A percentile compares a stretch with the other conserved stretches of the same genome.
phyloP scores from a whole-genome alignment of 2,113 vertebrate genomes.

The Crotalus tigris region DNA sequence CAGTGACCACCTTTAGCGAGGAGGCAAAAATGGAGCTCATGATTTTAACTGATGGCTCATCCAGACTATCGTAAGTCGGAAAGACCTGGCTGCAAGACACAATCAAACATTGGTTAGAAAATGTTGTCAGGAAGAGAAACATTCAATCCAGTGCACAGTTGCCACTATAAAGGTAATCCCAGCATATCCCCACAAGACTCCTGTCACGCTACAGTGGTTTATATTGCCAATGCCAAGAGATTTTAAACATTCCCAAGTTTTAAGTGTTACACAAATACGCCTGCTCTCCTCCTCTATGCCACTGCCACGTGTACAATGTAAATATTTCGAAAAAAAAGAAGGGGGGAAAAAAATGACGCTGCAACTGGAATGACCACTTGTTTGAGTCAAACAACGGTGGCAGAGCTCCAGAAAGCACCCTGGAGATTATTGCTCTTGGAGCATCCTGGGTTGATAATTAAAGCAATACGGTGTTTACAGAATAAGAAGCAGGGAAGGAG shows the following conservation, averaged over 20 bases:
- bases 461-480: slow-evolving; percentile 53
- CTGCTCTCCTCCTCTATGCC: slow-evolving; percentile 29
- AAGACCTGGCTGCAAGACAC: slow-evolving; percentile 85
- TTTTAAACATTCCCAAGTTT: slow-evolving; percentile 62
- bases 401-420: slow-evolving; percentile 2
- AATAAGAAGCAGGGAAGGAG: slow-evolving; percentile 46
- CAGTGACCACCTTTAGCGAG: slow-evolving; percentile 91
- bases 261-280: slow-evolving; percentile 63
- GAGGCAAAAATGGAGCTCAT: slow-evolving; percentile 98
- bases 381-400: slow-evolving; percentile 37
- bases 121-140: slow-evolving; percentile 8
- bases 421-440: slow-evolving; percentile 65
- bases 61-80: slow-evolving; percentile 96
- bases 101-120: slow-evolving; percentile 19
- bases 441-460: slow-evolving; percentile 44
- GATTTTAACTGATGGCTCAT: slow-evolving; percentile 94
- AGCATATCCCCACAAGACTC: slow-evolving; percentile 51
- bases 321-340: slow-evolving; percentile 37
- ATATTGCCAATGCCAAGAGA: slow-evolving; percentile 58
- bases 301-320: slow-evolving; percentile 56
- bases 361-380: slow-evolving; percentile 50
- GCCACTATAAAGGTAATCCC: slow-evolving; percentile 43
- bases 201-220: slow-evolving; percentile 52
- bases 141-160: not conserved
- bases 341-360: not conserved